Conservation (phyloP, 1,140 invertebrate species). For the Elymnias hypermnestra region DNA sequence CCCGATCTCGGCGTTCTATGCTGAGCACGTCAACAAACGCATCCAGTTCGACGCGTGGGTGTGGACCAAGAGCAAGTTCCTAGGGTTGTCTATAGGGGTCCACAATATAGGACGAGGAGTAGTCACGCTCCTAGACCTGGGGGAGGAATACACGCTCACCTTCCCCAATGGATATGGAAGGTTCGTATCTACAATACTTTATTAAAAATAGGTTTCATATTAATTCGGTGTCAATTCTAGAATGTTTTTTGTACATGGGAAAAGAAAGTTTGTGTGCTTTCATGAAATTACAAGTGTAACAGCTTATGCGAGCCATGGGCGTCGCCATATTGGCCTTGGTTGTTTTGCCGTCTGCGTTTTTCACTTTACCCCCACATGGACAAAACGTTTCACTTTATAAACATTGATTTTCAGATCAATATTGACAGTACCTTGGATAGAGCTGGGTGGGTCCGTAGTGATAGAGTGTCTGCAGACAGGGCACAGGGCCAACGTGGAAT, state of each 20-base stretch:
- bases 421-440: slow-evolving; percentile 97
- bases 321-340: neutral
- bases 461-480: slow-evolving; percentile 94
- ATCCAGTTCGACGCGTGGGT: slow-evolving; percentile 95
- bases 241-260: no score
- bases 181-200: no score
- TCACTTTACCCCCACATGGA: no score
- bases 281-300: no score
- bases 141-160: slow-evolving; percentile 94
- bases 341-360: no score
- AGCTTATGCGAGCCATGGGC: no score
- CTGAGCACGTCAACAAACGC: slow-evolving; percentile 92
- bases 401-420: slow-evolving; percentile 89
- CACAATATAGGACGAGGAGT: slow-evolving; percentile 91
- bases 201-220: no score
- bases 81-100: slow-evolving; percentile 95
- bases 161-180: slow-evolving; percentile 97
- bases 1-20: slow-evolving; percentile 98
- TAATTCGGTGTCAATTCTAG: no score
- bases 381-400: neutral
- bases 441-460: slow-evolving; percentile 92
- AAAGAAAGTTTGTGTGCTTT: no score
- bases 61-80: slow-evolving; percentile 98
- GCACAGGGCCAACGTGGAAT: slow-evolving; percentile 92
- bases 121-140: slow-evolving; percentile 87